These are phyloP conservation scores for Nemoura dubitans DNA, from an alignment of 2,888 invertebrate species.

Conservation along the genomic window DNA sequence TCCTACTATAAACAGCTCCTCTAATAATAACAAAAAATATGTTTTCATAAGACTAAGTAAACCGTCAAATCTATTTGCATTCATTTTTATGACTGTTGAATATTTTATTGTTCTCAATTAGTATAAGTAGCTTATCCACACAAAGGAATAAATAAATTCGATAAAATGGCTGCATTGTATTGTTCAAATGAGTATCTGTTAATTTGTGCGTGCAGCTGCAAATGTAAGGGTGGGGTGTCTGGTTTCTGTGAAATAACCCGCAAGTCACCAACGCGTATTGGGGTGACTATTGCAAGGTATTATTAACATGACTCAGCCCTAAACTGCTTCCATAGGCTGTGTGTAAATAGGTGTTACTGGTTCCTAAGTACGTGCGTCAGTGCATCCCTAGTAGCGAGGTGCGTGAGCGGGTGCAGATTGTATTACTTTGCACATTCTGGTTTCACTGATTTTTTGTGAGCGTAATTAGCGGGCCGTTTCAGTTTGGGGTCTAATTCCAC, in stretches of 20 bases:
- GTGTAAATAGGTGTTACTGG: conserved; percentile 38
- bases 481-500: not conserved
- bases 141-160: conserved; percentile 5
- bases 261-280: conserved; percentile 9
- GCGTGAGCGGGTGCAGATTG: not conserved
- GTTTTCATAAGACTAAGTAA: not conserved
- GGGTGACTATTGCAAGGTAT: conserved; percentile 31
- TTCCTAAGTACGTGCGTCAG: not conserved
- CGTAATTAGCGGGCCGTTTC: too few relatives aligned
- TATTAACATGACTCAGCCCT: conserved; percentile 34
- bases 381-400: conserved; percentile 26
- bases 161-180: conserved; percentile 8
- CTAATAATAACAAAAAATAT: not conserved
- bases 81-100: conserved; percentile 5
- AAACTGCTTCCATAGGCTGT: conserved; percentile 27
- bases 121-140: conserved; percentile 12
- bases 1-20: not conserved
- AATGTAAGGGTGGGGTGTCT: conserved; percentile 3
- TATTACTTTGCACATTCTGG: conserved; percentile 12
- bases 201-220: conserved; percentile 34
- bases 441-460: not conserved
- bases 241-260: conserved; percentile 20
- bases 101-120: conserved; percentile 12
- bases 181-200: conserved; percentile 18
- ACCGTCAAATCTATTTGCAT: not conserved